Evolutionary conservation across 37 sponge, comb jelly and placozoan genomes (phyloP).

Genomic region (Ianthella basta): DNA sequence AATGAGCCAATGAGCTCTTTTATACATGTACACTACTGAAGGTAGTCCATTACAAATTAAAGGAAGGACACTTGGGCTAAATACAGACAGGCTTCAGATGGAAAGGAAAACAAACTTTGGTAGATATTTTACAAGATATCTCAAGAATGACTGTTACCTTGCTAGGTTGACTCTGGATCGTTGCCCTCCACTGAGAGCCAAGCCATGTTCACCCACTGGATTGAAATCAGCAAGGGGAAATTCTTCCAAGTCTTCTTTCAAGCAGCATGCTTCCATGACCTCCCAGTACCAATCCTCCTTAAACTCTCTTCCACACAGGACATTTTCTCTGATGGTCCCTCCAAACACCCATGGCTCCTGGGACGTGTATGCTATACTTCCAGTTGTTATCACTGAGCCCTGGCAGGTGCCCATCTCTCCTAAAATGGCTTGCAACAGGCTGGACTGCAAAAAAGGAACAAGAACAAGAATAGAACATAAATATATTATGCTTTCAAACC

Average conservation of each 20-base stretch:
- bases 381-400: background rate
- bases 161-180: slow-evolving; percentile 36
- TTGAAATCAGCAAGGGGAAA: slow-evolving; percentile 25
- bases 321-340: slow-evolving; percentile 25
- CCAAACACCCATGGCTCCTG: slow-evolving; percentile 43
- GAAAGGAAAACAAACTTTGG: no score
- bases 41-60: no score
- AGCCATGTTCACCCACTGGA: slow-evolving; percentile 29
- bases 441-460: slow-evolving; percentile 21
- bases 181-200: slow-evolving; percentile 42
- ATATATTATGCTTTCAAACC: no score
- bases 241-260: slow-evolving; percentile 13
- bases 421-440: slow-evolving; percentile 16
- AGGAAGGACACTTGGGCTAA: no score
- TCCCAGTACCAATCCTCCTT: slow-evolving; percentile 17
- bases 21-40: no score
- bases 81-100: no score
- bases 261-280: slow-evolving; percentile 31
- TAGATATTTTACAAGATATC: no score
- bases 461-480: no score
- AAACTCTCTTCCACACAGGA: slow-evolving; percentile 12
- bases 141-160: background rate
- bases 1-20: no score
- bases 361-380: slow-evolving; percentile 9
- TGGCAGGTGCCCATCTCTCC: background rate